Evolutionary conservation across 1,140 invertebrate species (phyloP).

Genomic region (Drosophila nasuta): DNA sequence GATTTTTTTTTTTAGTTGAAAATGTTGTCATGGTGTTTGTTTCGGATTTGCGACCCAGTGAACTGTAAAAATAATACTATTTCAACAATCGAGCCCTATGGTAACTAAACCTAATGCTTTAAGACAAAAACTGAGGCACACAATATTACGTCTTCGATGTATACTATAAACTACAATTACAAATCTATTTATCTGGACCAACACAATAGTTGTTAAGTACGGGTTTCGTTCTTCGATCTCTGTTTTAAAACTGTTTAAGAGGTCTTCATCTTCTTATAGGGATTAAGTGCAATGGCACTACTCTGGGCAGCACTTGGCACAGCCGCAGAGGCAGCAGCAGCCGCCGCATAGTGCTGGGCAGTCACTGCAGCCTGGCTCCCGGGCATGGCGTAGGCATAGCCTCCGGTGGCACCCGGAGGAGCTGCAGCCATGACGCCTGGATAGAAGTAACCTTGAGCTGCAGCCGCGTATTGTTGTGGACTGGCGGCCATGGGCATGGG

Average conservation of each 20-base stretch:
- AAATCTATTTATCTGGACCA: conserved; percentile 24
- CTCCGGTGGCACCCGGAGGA: conserved; percentile 30
- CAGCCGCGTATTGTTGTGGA: conserved; percentile 56
- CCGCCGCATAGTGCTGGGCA: conserved; percentile 67
- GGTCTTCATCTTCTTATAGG: conserved; percentile 95
- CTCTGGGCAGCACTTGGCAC: conserved; percentile 82
- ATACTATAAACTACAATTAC: conserved; percentile 49
- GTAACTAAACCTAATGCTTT: conserved; percentile 45
- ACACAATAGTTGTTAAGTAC: conserved; percentile 62
- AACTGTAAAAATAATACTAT: conserved; percentile 24
- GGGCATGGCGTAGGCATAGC: conserved; percentile 66
- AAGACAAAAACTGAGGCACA: conserved; percentile 76
- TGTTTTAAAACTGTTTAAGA: conserved; percentile 86
- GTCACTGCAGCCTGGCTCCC: conserved; percentile 43
- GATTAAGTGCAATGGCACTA: conserved; percentile 89
- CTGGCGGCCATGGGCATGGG: conserved; percentile 51
- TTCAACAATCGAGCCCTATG: conserved; percentile 25
- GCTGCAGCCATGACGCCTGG: conserved; percentile 65
- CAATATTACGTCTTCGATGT: conserved; percentile 68
- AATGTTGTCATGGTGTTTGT: conserved; percentile 24
- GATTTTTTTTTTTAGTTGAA: background rate
- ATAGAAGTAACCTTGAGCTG: conserved; percentile 71
- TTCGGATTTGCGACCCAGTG: background rate
- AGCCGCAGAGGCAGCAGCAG: conserved; percentile 56
- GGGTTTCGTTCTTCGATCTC: conserved; percentile 28